These are phyloP conservation scores for Oopsacas minuta DNA, from an alignment of 37 sponge, comb jelly and placozoan genomes.

Conservation along the genomic window DNA sequence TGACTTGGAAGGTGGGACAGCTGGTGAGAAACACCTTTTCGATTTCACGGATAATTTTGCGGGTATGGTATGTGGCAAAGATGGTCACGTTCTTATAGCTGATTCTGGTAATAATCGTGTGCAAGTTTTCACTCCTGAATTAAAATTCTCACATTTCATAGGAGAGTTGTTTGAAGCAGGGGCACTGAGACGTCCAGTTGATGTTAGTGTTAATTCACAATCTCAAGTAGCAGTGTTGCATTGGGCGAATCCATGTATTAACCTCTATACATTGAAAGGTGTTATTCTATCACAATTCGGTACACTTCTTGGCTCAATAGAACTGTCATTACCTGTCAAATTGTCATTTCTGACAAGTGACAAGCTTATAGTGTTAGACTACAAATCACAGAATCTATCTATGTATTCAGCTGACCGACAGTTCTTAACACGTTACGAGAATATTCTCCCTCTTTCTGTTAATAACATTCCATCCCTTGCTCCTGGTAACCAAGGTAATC, in stretches of 20 bases:
- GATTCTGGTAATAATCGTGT: neutral
- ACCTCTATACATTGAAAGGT: neutral
- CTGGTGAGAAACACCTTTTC: neutral
- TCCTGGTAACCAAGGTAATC: neutral
- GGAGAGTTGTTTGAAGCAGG: neutral
- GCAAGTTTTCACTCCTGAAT: neutral
- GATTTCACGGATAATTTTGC: slow-evolving; percentile 8
- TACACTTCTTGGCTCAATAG: neutral
- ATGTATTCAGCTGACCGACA: neutral
- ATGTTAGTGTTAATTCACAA: neutral
- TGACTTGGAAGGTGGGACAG: neutral
- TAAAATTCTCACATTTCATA: slow-evolving; percentile 4
- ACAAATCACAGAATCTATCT: slow-evolving; percentile 6
- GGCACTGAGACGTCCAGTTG: neutral
- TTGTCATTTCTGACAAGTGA: neutral
- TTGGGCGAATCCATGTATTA: neutral
- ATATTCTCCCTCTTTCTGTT: neutral
- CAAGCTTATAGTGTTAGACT: neutral
- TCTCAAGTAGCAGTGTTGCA: neutral
- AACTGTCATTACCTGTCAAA: neutral
- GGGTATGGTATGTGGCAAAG: neutral
- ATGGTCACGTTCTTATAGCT: neutral
- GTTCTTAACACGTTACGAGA: neutral
- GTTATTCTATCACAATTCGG: slow-evolving; percentile 14
- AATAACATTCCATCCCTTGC: neutral